Conservation (phyloP, 2,113 vertebrate species). For the Percopsis transmontana region DNA sequence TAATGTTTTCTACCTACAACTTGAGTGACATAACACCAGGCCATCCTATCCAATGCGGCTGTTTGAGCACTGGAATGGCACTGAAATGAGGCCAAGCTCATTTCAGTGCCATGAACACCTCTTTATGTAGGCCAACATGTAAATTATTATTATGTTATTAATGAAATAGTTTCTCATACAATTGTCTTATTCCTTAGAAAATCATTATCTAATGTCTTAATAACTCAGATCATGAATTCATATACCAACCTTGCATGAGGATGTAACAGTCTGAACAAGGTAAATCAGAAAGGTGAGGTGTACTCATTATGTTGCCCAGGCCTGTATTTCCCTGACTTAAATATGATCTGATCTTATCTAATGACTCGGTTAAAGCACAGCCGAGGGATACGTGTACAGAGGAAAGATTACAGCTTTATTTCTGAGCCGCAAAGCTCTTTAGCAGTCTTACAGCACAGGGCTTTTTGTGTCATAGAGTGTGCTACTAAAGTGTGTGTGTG, state of each 20-base stretch:
- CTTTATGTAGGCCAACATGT: no score
- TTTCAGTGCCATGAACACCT: not conserved
- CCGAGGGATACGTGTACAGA: conserved; percentile 58
- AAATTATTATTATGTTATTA: no score
- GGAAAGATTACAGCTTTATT: conserved; percentile 77
- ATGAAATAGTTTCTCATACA: no score
- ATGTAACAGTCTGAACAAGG: no score
- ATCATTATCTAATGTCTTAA: not conserved
- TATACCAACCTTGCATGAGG: not conserved
- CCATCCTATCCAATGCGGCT: not conserved
- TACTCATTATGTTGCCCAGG: no score
- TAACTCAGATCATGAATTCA: not conserved
- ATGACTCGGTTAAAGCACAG: conserved; percentile 29
- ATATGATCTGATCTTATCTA: conserved; percentile 3
- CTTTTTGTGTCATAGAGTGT: conserved; percentile 42
- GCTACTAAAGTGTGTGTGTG: conserved; percentile 22
- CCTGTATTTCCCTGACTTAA: not conserved
- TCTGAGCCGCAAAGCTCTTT: conserved; percentile 77
- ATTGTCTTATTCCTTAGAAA: not conserved
- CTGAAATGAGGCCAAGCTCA: not conserved
- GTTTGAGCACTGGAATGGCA: not conserved
- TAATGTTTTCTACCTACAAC: not conserved
- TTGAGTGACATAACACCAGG: not conserved
- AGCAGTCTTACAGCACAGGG: conserved; percentile 73
- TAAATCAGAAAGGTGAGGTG: no score